These are phyloP conservation scores for Serripes groenlandicus DNA, from an alignment of 2,888 invertebrate genomes.

Conservation along the genomic window DNA sequence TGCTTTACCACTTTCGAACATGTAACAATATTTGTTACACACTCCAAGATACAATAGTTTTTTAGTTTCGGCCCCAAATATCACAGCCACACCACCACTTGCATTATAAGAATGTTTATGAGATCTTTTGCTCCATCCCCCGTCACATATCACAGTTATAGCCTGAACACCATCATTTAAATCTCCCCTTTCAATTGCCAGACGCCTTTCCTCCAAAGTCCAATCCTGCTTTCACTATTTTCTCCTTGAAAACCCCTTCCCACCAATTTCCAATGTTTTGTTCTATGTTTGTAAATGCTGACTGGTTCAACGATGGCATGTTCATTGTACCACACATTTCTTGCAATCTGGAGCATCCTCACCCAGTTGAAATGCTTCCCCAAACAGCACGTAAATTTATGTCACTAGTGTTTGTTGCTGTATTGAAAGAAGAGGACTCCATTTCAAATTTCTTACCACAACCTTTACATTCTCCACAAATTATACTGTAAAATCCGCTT, in stretches of 20 bases:
- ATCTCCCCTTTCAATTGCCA: slow-evolving; percentile 53
- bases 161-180: slow-evolving; percentile 60
- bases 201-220: slow-evolving; percentile 51
- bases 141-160: slow-evolving; percentile 64
- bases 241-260: slow-evolving; percentile 22
- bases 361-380: slow-evolving; percentile 50
- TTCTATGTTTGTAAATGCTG: slow-evolving; percentile 32
- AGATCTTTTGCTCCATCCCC: slow-evolving; percentile 63
- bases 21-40: slow-evolving; percentile 62
- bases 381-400: slow-evolving; percentile 60
- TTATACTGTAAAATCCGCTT: no score
- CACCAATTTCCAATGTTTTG: slow-evolving; percentile 38
- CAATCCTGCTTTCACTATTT: slow-evolving; percentile 22
- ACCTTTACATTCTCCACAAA: no score
- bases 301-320: slow-evolving; percentile 29
- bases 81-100: slow-evolving; percentile 60
- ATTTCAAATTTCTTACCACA: no score
- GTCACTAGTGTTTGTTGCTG: no score
- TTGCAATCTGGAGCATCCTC: slow-evolving; percentile 40
- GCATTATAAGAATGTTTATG: slow-evolving; percentile 68
- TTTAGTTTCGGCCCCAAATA: slow-evolving; percentile 58
- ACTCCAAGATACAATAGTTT: slow-evolving; percentile 65
- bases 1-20: slow-evolving; percentile 41
- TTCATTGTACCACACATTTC: slow-evolving; percentile 48
- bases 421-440: no score